phyloP scores from a whole-genome alignment of 2,113 vertebrate species.

The Pavo muticus region DNA sequence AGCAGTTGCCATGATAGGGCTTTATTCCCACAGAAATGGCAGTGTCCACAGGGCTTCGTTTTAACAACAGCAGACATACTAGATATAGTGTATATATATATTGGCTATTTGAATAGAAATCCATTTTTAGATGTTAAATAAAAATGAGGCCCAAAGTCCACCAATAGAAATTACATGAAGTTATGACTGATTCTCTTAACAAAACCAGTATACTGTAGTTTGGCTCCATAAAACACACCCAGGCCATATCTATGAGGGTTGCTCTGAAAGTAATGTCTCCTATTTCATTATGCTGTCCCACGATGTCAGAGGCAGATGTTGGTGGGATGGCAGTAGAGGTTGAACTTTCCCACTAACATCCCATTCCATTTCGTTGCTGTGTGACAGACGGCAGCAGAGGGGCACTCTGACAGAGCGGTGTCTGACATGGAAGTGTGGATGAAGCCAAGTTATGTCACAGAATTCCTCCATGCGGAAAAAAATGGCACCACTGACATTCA shows the following conservation, averaged over 20 bases:
- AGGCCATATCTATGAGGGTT: not conserved
- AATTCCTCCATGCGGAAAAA: too few relatives aligned
- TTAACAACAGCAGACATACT: not conserved
- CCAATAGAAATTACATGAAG: not conserved
- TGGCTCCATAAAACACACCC: not conserved
- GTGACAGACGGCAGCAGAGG: too few relatives aligned
- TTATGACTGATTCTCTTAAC: not conserved
- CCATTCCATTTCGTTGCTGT: too few relatives aligned
- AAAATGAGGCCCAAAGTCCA: not conserved
- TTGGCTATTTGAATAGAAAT: constrained; percentile 20
- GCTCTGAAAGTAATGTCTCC: too few relatives aligned
- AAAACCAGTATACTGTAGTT: not conserved
- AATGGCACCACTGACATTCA: too few relatives aligned
- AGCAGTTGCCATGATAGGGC: not conserved
- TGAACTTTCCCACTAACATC: too few relatives aligned
- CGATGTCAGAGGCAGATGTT: too few relatives aligned
- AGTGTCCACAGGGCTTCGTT: not conserved
- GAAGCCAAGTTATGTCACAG: too few relatives aligned
- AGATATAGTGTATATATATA: not conserved
- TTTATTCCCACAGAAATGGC: not conserved
- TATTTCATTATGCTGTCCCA: too few relatives aligned
- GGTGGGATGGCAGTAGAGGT: too few relatives aligned
- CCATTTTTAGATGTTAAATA: not conserved
- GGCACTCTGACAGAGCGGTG: too few relatives aligned
- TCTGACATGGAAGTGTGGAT: too few relatives aligned